phyloP scores from a whole-genome alignment of 2,888 invertebrate species.

The Drosophila glabriapex region DNA sequence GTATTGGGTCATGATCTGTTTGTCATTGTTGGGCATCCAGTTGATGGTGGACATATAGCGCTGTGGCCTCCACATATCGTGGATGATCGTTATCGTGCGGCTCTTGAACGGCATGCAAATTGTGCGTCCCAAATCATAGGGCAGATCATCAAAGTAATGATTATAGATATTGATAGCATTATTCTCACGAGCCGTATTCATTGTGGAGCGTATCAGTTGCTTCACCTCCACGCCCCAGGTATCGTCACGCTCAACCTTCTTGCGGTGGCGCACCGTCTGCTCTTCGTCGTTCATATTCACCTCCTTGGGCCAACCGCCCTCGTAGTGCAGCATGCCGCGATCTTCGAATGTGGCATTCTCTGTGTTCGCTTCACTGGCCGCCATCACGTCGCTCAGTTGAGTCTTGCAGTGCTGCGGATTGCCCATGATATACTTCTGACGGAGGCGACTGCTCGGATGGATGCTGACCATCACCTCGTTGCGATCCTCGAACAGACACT shows the following conservation, averaged over 20 bases:
- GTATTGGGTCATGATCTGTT: constrained; percentile 73
- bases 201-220: constrained; percentile 58
- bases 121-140: constrained; percentile 83
- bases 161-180: constrained; percentile 93
- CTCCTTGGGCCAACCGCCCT: constrained; percentile 95
- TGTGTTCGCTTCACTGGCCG: constrained; percentile 76
- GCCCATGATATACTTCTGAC: constrained; percentile 86
- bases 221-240: constrained; percentile 88
- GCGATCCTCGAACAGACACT: constrained; percentile 89
- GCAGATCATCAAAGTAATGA: constrained; percentile 89
- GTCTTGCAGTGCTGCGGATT: constrained; percentile 88
- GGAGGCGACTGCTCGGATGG: constrained; percentile 87
- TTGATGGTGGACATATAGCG: constrained; percentile 87
- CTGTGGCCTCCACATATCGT: constrained; percentile 86
- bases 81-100: constrained; percentile 89
- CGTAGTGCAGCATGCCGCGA: constrained; percentile 90
- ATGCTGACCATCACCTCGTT: constrained; percentile 89
- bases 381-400: constrained; percentile 87
- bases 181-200: constrained; percentile 87
- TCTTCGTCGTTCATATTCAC: constrained; percentile 89
- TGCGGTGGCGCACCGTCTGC: constrained; percentile 90
- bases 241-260: constrained; percentile 93
- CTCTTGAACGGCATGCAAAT: constrained; percentile 87
- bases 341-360: constrained; percentile 78
- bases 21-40: constrained; percentile 88